These are phyloP conservation scores for Orgyia antiqua DNA, from an alignment of 2,888 invertebrate species.

Conservation along the genomic window DNA sequence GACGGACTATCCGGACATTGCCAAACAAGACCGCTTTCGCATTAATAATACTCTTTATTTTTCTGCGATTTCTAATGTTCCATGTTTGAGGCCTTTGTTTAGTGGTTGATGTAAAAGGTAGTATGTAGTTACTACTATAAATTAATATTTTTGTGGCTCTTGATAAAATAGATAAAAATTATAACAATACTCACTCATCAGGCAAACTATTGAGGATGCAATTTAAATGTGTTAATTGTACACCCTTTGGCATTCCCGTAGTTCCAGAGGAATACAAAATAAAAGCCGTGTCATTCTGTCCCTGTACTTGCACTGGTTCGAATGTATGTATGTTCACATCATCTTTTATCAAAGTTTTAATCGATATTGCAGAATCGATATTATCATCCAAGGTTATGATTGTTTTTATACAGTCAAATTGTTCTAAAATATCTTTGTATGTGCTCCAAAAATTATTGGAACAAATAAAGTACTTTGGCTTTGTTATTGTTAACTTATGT, in stretches of 20 bases:
- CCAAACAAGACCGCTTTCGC: no score
- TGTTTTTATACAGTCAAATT: conserved; percentile 39
- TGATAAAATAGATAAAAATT: no score
- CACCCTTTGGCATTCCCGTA: no score
- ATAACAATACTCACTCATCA: conserved; percentile 46
- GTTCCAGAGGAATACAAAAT: conserved; percentile 85
- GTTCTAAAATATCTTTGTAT: conserved; percentile 37
- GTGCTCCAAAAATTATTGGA: conserved; percentile 71
- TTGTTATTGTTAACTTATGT: conserved; percentile 81
- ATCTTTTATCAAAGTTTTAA: conserved; percentile 34
- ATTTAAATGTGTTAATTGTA: no score
- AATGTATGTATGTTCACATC: conserved; percentile 39
- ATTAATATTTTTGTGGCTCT: no score
- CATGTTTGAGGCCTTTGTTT: no score
- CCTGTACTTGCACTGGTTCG: conserved; percentile 63
- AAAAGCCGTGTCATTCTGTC: conserved; percentile 44
- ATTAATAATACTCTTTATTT: no score
- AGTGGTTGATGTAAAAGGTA: no score
- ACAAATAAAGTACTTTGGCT: conserved; percentile 82
- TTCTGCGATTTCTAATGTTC: no score
- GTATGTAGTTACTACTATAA: no score
- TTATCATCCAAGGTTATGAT: conserved; percentile 41
- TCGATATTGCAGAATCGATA: conserved; percentile 25
- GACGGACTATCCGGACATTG: no score
- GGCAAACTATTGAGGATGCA: no score